These are phyloP conservation scores for Sphaerophoria rueppellii DNA, from an alignment of 2,888 invertebrate genomes.

Conservation along the genomic window DNA sequence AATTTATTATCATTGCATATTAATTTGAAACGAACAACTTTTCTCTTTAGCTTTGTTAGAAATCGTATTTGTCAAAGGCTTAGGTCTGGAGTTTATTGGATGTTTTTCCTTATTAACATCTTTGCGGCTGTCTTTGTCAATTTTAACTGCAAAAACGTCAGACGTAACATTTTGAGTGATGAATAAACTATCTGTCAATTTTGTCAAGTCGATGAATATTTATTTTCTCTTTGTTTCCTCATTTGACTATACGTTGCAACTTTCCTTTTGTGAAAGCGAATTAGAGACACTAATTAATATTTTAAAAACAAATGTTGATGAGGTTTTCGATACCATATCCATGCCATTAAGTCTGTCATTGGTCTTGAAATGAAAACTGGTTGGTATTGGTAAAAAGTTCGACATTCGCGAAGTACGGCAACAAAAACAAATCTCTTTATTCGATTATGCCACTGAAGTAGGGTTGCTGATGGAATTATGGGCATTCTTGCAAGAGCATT, in stretches of 20 bases:
- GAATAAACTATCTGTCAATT: background rate
- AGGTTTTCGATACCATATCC: too few species aligned
- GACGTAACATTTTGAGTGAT: background rate
- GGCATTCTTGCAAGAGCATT: too few species aligned
- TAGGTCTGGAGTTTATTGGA: background rate
- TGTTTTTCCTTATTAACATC: constrained; percentile 5
- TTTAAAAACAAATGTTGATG: too few species aligned
- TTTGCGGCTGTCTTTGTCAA: background rate
- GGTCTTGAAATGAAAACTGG: too few species aligned
- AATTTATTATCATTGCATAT: constrained; percentile 30
- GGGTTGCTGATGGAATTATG: too few species aligned
- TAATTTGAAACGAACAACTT: background rate
- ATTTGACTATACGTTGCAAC: background rate
- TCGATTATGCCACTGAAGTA: too few species aligned
- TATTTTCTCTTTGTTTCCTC: background rate
- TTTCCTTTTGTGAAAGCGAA: too few species aligned
- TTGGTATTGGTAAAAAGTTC: too few species aligned
- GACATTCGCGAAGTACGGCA: too few species aligned
- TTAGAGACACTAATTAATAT: too few species aligned
- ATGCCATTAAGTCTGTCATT: too few species aligned
- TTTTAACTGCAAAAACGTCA: background rate
- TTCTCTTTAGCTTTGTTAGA: background rate
- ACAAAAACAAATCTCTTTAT: too few species aligned
- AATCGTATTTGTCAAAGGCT: background rate
- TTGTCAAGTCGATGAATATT: background rate